Base-by-base conservation (phyloP, 1,140 invertebrate species). In the Globodera ellingtonae region DNA sequence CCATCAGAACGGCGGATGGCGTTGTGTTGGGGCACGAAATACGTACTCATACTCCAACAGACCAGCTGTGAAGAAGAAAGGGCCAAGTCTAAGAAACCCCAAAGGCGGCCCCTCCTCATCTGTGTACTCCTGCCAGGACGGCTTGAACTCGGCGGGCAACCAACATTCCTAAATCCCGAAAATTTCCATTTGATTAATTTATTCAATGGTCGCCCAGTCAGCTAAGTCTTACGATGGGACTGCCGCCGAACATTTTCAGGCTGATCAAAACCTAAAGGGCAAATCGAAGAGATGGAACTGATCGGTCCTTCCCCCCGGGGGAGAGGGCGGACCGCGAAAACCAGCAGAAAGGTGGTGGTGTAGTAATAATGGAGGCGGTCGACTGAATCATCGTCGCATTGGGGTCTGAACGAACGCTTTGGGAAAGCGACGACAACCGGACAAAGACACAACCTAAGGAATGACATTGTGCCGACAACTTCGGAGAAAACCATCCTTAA, bases 161-260 rank as follows among this genome's bases (percentile, higher is more conserved):
- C 86, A 89, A 75, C 87, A 89, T 75, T 84, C 83, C 56, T 59
- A 15, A 10, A 59, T 15, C 9, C 10, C 15, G n/a, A 18, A 59
- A 35, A 35, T 35, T 35, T 35, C 3, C 3, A 2, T 35, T 35
- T 35, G 35, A 35, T 35, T 35, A 2, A 35, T 35, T 35, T 35
- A 35, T 35, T 35, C 35, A 35, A 35, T 35, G 35, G 35, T 35
- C 35, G 35, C 35, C 35, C 35, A 35, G 35, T 3, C 35, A 3
- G 35, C 35, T 18, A 59, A 59, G 18, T 59, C 18, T 59, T 59
- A 59, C 56, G n/a, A 85, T 78, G 18, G 87, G 87, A 52, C 87
- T 77, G 35, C 87, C 87, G n/a, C 87, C 87, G 82, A 87, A 89
- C 87, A 89, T 88, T 87, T 89, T 89, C 48, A 89, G 71, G 69